Conservation (phyloP, 2,797 vertebrate genomes). For the Aulostomus chinensis region DNA sequence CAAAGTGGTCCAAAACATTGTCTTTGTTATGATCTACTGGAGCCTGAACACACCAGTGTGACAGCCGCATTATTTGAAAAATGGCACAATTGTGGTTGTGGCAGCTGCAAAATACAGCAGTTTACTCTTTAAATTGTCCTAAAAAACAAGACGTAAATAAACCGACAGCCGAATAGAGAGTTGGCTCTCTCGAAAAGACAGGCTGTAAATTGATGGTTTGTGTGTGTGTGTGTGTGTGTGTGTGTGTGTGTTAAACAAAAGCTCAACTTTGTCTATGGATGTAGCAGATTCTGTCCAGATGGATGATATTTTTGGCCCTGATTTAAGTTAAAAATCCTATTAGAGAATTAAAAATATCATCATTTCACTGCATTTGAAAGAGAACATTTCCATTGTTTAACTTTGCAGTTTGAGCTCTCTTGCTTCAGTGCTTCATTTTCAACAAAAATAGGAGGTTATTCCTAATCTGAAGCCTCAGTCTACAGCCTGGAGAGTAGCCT, state of each 20-base stretch:
- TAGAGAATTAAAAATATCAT: too few species aligned
- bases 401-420: too few species aligned
- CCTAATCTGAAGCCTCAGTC: too few species aligned
- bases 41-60: slow-evolving; percentile 25
- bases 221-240: background rate
- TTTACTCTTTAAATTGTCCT: slow-evolving; percentile 59
- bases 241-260: background rate
- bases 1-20: slow-evolving; percentile 29
- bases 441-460: too few species aligned
- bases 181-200: slow-evolving; percentile 40
- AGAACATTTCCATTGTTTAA: too few species aligned
- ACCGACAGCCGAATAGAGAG: slow-evolving; percentile 24
- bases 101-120: slow-evolving; percentile 45
- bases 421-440: too few species aligned
- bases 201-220: slow-evolving; percentile 52
- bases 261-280: slow-evolving; percentile 20
- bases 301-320: too few species aligned
- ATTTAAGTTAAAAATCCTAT: too few species aligned
- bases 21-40: slow-evolving; percentile 50
- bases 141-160: slow-evolving; percentile 65
- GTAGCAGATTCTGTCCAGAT: slow-evolving; percentile 21
- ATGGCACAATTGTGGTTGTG: slow-evolving; percentile 47
- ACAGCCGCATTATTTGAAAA: slow-evolving; percentile 67
- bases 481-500: too few species aligned
- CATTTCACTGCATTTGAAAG: too few species aligned